Evolutionary conservation across 2,797 vertebrate species (phyloP).

Genomic region (Ceyx erithaca): DNA sequence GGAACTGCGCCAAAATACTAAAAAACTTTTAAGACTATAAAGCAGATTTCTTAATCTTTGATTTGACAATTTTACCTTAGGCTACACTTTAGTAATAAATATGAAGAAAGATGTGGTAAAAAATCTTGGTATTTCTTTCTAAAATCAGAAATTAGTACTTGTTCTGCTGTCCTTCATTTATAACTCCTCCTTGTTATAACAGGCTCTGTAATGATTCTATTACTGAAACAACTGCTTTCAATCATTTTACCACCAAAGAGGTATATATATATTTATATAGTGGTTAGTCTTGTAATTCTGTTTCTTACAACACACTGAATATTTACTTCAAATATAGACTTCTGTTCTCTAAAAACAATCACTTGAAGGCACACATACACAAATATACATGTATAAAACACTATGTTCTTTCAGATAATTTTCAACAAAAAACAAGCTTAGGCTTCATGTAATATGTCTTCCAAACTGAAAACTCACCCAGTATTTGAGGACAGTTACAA

Average conservation of each 20-base stretch:
- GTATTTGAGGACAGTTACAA: not conserved
- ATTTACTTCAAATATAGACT: not conserved
- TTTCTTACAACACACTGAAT: not conserved
- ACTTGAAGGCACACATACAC: not conserved
- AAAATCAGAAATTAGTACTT: not conserved
- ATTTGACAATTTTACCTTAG: not conserved
- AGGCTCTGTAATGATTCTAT: not conserved
- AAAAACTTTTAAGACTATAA: not conserved
- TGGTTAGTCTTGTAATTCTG: not conserved
- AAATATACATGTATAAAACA: rapidly evolving
- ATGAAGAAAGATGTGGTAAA: not conserved
- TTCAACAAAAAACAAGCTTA: not conserved
- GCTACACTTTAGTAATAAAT: not conserved
- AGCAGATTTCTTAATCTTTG: not conserved
- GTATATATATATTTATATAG: not conserved
- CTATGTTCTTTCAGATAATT: not conserved
- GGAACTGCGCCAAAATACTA: not conserved
- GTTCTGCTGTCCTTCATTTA: not conserved
- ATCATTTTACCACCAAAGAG: not conserved
- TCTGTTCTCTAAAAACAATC: not conserved
- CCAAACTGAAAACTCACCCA: not conserved
- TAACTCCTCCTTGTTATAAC: not conserved
- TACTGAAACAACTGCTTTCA: not conserved
- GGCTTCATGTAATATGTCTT: not conserved
- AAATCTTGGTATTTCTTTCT: not conserved